phyloP scores from a whole-genome alignment of 2,113 vertebrate species.

The Sus scrofa region T2T-Sscrofa CM000830.6:51849501-51850000 shows the following conservation, averaged over 20 bases:
- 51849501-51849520: background rate
- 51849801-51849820: background rate
- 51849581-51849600: background rate
- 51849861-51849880: background rate
- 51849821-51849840: background rate
- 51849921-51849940: background rate
- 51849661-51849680: background rate
- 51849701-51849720: background rate
- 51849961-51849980: background rate
- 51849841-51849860: background rate
- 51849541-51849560: background rate
- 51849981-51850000: background rate
- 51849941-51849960: background rate
- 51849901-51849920: background rate
- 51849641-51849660: background rate
- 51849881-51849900: no score
- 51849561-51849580: background rate
- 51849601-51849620: background rate
- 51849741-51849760: background rate
- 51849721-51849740: background rate
- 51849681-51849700: background rate
- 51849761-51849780: background rate
- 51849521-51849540: background rate
- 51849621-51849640: background rate
- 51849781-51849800: conserved; percentile 18